These are phyloP conservation scores for Tachina fera DNA, from an alignment of 2,888 invertebrate species.

Conservation along the genomic window DNA sequence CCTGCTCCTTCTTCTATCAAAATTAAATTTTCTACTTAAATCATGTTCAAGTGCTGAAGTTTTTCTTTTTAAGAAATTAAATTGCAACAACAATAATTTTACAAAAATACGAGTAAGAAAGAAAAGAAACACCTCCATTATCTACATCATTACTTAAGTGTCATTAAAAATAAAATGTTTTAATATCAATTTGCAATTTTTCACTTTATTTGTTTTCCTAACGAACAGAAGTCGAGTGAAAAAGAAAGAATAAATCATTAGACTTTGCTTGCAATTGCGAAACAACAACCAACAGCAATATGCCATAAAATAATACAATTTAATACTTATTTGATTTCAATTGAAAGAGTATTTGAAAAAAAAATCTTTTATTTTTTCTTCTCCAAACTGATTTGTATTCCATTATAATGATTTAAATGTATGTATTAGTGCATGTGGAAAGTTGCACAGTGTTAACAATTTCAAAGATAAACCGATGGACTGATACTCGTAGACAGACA, in stretches of 20 bases:
- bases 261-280: conserved; percentile 17
- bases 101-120: background rate
- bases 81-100: background rate
- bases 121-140: conserved; percentile 54
- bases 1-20: too few species aligned
- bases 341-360: conserved; percentile 39
- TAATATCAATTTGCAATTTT: conserved; percentile 56
- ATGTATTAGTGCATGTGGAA: background rate
- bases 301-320: conserved; percentile 70
- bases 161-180: conserved; percentile 60
- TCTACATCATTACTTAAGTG: conserved; percentile 70
- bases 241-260: conserved; percentile 14
- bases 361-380: background rate
- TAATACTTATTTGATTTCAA: conserved; percentile 71
- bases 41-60: conserved; percentile 54
- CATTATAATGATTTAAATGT: conserved; percentile 8
- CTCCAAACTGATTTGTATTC: conserved; percentile 30
- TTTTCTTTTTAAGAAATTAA: conserved; percentile 24
- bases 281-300: conserved; percentile 53
- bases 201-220: conserved; percentile 29
- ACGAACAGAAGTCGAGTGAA: conserved; percentile 11
- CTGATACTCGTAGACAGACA: conserved; percentile 6
- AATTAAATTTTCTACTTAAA: conserved; percentile 18
- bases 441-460: conserved; percentile 10
- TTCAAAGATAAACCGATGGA: conserved; percentile 13